These are phyloP conservation scores for Tuta absoluta DNA, from an alignment of 2,888 invertebrate species.

Conservation along the genomic window DNA sequence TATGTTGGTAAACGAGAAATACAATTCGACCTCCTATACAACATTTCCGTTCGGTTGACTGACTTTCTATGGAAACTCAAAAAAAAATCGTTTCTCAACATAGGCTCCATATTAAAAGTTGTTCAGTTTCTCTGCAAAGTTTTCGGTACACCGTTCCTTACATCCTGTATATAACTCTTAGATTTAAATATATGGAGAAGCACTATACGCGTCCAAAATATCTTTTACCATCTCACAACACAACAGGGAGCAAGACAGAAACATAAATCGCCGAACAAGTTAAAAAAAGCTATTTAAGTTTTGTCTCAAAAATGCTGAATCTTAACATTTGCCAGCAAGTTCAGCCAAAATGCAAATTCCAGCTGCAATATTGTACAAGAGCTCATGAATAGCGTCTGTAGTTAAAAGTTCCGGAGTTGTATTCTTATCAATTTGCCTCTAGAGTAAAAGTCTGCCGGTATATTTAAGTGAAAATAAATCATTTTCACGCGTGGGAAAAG, in stretches of 20 bases:
- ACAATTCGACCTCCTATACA: no score
- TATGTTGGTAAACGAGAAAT: no score
- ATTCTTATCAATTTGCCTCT: conserved; percentile 45
- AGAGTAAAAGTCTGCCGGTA: conserved; percentile 30
- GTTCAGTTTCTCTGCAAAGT: no score
- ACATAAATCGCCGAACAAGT: conserved; percentile 17
- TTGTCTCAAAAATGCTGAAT: conserved; percentile 46
- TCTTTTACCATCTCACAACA: neutral
- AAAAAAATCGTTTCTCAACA: no score
- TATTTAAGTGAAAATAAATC: neutral
- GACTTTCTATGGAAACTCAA: no score
- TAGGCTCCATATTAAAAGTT: no score
- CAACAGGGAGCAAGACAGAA: conserved; percentile 4
- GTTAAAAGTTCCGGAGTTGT: conserved; percentile 43
- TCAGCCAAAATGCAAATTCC: conserved; percentile 71
- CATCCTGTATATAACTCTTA: no score
- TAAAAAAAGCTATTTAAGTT: conserved; percentile 38
- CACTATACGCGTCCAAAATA: no score
- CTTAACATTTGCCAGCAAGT: conserved; percentile 51
- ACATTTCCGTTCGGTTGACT: no score
- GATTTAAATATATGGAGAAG: no score
- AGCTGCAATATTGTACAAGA: conserved; percentile 47
- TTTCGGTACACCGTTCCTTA: no score
- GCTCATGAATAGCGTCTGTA: conserved; percentile 50
- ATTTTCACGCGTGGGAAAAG: conserved; percentile 1